Base-by-base conservation (phyloP, 2,113 vertebrate genomes). In the Archocentrus centrarchus region DNA sequence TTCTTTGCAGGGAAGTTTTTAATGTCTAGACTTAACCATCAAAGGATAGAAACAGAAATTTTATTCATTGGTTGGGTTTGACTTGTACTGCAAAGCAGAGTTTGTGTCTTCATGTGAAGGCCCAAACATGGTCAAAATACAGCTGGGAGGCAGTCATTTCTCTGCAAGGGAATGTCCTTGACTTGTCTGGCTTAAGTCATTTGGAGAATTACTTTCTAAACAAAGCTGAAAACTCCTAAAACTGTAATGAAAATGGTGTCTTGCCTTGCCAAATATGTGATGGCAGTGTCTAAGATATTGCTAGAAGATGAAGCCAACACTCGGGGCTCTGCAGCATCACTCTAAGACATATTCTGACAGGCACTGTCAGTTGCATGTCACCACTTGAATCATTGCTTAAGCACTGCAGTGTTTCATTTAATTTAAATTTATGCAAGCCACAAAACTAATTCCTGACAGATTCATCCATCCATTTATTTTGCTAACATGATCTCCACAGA, bases 381-480 rank as follows among this genome's bases (percentile, higher is more conserved):
- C 81, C 61, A 79, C 60, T 84, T 60, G 57, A 84, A 66, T 85
- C 59, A 70, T 73, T 30, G 14, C 66, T 84, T 58, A 59, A 78
- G 55, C 35, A 24, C 24, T 35, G 68, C 47, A 66, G n/a, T 58
- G 18, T 58, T 59, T 79, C 8, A 64, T 76, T 77, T 5, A 60
- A 64, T 76, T 77, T 6, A 60, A 78, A 79, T 63, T 27, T 84
- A 78, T 84, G 59, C 77, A 24, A 17, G 6, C 50, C 35, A 64
- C 59, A 81, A 58, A 82, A 58, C 60, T 50, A 60, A 53, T 70
- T 73, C 41, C 20, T 64, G 68, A 81, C 41, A 80, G n/a, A 79
- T 79, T 81, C 59, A 80, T 73, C n/a, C 63, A 68, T 30, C 55
- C 75, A 18, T 86, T 87, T 37, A 59, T n/a, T 68, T 84, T 53